These are phyloP conservation scores for Pachyseris speciosa DNA, from an alignment of 64 coral and sea anemone genomes.

Conservation along the genomic window DNA sequence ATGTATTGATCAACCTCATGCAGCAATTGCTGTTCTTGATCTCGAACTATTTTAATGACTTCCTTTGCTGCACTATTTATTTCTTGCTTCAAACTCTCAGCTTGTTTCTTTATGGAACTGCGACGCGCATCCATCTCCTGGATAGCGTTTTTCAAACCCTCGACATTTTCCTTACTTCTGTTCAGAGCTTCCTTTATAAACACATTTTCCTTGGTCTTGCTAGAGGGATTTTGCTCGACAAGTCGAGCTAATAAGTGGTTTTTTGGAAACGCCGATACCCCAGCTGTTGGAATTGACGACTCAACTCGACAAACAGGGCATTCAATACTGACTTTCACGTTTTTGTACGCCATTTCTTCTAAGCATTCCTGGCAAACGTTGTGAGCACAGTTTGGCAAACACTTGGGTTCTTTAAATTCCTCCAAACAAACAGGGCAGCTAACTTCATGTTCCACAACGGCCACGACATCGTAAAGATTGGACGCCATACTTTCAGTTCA, in stretches of 20 bases:
- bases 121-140: conserved; percentile 8
- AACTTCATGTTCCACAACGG: conserved; percentile 9
- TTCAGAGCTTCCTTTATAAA: conserved; percentile 2
- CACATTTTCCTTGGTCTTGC: neutral
- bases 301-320: conserved; percentile 51
- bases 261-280: conserved; percentile 28
- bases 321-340: neutral
- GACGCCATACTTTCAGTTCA: too few relatives aligned
- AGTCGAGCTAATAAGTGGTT: conserved; percentile 40
- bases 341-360: conserved; percentile 36
- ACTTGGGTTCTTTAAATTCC: conserved; percentile 20
- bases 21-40: conserved; percentile 11
- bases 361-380: conserved; percentile 51
- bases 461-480: conserved; percentile 21
- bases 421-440: conserved; percentile 54
- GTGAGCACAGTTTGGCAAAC: conserved; percentile 23
- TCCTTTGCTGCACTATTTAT: neutral
- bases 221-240: conserved; percentile 18
- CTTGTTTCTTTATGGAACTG: conserved; percentile 1
- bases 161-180: conserved; percentile 8
- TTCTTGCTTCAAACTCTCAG: neutral
- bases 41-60: neutral
- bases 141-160: conserved; percentile 7
- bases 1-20: conserved; percentile 28
- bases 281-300: conserved; percentile 17